Evolutionary conservation across 2,888 invertebrate genomes (phyloP).

Genomic region (Cremastinae sp.): DNA sequence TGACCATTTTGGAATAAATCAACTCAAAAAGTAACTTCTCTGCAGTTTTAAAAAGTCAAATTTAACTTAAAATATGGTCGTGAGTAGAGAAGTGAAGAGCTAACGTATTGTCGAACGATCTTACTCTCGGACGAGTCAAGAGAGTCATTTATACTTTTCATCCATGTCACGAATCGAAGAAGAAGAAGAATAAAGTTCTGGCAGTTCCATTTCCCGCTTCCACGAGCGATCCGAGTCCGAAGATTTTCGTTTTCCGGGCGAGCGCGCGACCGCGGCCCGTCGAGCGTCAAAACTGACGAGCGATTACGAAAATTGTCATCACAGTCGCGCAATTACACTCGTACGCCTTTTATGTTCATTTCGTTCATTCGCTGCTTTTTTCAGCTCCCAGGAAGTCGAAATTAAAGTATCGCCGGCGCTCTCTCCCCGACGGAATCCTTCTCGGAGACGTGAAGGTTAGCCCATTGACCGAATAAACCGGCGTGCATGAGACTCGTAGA

Average conservation of each 20-base stretch:
- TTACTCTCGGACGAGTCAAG: slow-evolving; percentile 4
- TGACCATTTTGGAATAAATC: no score
- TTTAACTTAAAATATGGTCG: no score
- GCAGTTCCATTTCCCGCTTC: neutral
- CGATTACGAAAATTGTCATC: slow-evolving; percentile 13
- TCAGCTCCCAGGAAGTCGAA: neutral
- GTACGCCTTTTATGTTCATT: slow-evolving; percentile 29
- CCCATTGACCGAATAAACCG: slow-evolving; percentile 19
- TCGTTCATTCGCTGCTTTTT: neutral
- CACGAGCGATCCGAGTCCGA: slow-evolving; percentile 18
- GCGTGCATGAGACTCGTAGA: neutral
- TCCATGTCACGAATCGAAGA: slow-evolving; percentile 49
- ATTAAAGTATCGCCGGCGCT: neutral
- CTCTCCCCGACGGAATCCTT: neutral
- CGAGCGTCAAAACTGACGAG: slow-evolving; percentile 30
- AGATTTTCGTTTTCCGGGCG: slow-evolving; percentile 44
- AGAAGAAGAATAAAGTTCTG: slow-evolving; percentile 26
- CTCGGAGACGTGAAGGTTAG: slow-evolving; percentile 34
- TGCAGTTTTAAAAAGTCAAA: no score
- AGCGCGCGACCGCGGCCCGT: neutral
- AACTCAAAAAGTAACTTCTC: no score
- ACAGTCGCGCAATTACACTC: neutral
- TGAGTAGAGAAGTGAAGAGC: no score
- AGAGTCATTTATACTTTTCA: slow-evolving; percentile 52
- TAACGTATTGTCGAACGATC: neutral